Evolutionary conservation across 2,888 invertebrate genomes (phyloP).

Genomic region (Nemoura dubitans): DNA sequence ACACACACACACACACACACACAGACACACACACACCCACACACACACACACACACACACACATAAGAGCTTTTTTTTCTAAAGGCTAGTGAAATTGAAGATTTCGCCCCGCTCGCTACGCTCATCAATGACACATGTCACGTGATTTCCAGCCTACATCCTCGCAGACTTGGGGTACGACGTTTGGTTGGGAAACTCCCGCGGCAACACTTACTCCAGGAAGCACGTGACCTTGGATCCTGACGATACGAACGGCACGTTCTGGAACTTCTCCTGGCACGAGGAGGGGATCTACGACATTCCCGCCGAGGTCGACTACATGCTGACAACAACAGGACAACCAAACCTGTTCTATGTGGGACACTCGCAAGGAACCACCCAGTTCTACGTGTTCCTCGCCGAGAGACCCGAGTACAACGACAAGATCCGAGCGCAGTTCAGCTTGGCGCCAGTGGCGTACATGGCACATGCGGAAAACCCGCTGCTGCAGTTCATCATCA

Average conservation of each 20-base stretch:
- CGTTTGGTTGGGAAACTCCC: slow-evolving; percentile 83
- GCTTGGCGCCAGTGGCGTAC: slow-evolving; percentile 52
- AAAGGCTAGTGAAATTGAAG: too few relatives aligned
- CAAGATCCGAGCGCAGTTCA: slow-evolving; percentile 49
- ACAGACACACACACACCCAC: too few relatives aligned
- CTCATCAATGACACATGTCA: not conserved
- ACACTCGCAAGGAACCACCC: slow-evolving; percentile 70
- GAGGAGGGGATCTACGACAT: slow-evolving; percentile 82
- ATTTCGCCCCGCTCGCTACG: too few relatives aligned
- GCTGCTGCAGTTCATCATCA: slow-evolving; percentile 22
- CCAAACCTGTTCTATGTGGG: slow-evolving; percentile 78
- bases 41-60: too few relatives aligned
- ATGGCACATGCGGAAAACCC: slow-evolving; percentile 34
- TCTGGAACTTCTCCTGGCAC: slow-evolving; percentile 82
- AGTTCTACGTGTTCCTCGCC: slow-evolving; percentile 50
- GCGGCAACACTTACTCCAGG: slow-evolving; percentile 77
- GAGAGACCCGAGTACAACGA: slow-evolving; percentile 52
- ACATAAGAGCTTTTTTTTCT: too few relatives aligned
- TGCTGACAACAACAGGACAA: slow-evolving; percentile 66
- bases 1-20: too few relatives aligned
- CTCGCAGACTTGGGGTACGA: slow-evolving; percentile 76
- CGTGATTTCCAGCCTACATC: slow-evolving; percentile 57
- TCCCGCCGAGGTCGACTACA: slow-evolving; percentile 81
- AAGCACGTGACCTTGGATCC: slow-evolving; percentile 64
- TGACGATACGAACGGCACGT: slow-evolving; percentile 59